These are phyloP conservation scores for Trissolcus brochymenae DNA, from an alignment of 2,888 invertebrate species.

Conservation along the genomic window DNA sequence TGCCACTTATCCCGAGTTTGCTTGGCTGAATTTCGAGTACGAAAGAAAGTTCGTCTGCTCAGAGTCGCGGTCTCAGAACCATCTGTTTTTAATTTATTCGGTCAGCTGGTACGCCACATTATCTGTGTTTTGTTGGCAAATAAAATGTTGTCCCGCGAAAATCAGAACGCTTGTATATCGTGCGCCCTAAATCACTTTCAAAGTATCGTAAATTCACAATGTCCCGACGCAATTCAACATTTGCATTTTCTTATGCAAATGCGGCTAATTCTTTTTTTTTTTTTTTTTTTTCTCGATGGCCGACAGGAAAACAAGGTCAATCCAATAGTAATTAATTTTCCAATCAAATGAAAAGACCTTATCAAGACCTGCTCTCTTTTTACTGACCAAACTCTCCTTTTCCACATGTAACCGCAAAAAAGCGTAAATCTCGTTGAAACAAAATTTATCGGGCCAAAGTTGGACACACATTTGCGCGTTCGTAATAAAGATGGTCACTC, in stretches of 20 bases:
- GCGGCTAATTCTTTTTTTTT: neutral
- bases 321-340: constrained; percentile 14
- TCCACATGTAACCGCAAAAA: constrained; percentile 13
- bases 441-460: constrained; percentile 48
- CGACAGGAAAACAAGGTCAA: neutral
- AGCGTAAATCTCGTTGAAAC: constrained; percentile 49
- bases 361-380: constrained; percentile 2
- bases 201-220: neutral
- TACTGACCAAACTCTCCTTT: constrained; percentile 2
- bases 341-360: neutral
- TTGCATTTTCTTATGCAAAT: neutral
- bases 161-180: neutral
- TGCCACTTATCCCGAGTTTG: constrained; percentile 27
- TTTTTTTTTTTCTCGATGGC: too few species aligned
- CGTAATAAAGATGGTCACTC: constrained; percentile 50
- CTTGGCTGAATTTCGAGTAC: constrained; percentile 6
- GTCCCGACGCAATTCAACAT: neutral
- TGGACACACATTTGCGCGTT: constrained; percentile 36
- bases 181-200: neutral
- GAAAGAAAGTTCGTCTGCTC: constrained; percentile 12
- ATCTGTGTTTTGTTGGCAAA: too few species aligned
- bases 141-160: neutral
- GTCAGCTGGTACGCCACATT: neutral
- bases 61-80: neutral
- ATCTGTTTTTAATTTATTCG: constrained; percentile 4